Evolutionary conservation across 2,888 invertebrate species (phyloP).

Genomic region (Calameuta idolon): DNA sequence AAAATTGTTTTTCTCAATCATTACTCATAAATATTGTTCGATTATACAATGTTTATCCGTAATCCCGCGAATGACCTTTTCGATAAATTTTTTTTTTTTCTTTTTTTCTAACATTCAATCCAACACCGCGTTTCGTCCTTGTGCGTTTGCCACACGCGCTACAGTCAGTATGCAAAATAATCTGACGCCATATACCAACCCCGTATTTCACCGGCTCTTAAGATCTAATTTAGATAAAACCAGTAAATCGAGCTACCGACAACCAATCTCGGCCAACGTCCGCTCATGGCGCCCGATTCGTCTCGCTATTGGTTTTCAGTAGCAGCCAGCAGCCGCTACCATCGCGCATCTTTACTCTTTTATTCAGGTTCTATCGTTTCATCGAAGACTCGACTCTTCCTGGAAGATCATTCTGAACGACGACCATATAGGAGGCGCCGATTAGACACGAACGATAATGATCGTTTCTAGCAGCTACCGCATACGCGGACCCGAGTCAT

Average conservation of each 20-base stretch:
- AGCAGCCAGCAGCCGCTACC: neutral
- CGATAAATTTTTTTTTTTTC: too few species aligned
- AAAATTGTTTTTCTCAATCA: too few species aligned
- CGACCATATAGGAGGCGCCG: constrained; percentile 19
- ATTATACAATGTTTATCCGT: neutral
- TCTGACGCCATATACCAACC: neutral
- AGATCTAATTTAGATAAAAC: constrained; percentile 66
- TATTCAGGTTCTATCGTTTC: neutral
- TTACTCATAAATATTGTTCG: too few species aligned
- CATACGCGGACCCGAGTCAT: neutral
- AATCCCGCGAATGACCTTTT: neutral
- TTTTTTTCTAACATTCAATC: neutral
- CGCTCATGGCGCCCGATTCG: neutral
- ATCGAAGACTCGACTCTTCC: neutral
- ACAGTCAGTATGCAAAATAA: neutral
- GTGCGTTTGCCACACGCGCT: neutral
- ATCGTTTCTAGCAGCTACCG: neutral
- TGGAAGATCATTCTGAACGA: constrained; percentile 8
- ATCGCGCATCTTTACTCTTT: neutral
- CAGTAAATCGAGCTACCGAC: constrained; percentile 35
- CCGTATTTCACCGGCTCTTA: constrained; percentile 45
- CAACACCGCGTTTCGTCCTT: neutral
- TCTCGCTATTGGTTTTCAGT: neutral
- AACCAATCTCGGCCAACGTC: neutral
- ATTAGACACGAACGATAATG: constrained; percentile 14